phyloP scores from a whole-genome alignment of 2,888 invertebrate genomes.

The Cataglyphis altisquamis region DNA sequence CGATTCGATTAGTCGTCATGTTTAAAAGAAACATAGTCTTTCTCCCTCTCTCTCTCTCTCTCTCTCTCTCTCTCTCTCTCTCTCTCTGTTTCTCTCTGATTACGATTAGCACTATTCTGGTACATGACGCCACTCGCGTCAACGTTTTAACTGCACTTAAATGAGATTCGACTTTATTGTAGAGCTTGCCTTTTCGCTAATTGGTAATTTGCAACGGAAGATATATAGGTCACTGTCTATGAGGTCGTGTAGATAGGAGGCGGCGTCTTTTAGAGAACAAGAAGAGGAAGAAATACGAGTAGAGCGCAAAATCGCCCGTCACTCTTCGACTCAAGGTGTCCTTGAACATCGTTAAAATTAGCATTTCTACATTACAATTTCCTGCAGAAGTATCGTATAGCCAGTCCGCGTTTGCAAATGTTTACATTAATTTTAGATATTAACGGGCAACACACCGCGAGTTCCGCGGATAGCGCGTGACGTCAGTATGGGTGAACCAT shows the following conservation, averaged over 20 bases:
- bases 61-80: no score
- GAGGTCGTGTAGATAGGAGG: slow-evolving; percentile 75
- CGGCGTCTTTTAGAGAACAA: slow-evolving; percentile 44
- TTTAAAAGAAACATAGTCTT: neutral
- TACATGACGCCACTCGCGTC: slow-evolving; percentile 73
- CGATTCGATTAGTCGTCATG: slow-evolving; percentile 28
- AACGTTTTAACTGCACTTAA: slow-evolving; percentile 71
- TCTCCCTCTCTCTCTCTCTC: neutral
- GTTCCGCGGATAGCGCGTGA: slow-evolving; percentile 60
- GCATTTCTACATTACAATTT: slow-evolving; percentile 65
- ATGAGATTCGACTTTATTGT: slow-evolving; percentile 73
- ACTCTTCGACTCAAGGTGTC: slow-evolving; percentile 57
- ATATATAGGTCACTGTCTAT: slow-evolving; percentile 76
- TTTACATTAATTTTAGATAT: slow-evolving; percentile 69
- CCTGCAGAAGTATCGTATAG: slow-evolving; percentile 30
- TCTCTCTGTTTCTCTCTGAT: slow-evolving; percentile 42
- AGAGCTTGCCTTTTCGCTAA: slow-evolving; percentile 69
- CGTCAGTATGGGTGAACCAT: slow-evolving; percentile 54
- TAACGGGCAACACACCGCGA: slow-evolving; percentile 42
- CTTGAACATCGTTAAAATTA: slow-evolving; percentile 75
- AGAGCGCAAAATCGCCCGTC: neutral
- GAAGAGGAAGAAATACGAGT: neutral
- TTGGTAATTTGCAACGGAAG: slow-evolving; percentile 58
- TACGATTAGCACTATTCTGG: slow-evolving; percentile 79
- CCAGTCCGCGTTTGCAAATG: slow-evolving; percentile 20